Evolutionary conservation across 53 echinoderm and acorn worm species (phyloP).

Genomic region (Actinopyga echinites): DNA sequence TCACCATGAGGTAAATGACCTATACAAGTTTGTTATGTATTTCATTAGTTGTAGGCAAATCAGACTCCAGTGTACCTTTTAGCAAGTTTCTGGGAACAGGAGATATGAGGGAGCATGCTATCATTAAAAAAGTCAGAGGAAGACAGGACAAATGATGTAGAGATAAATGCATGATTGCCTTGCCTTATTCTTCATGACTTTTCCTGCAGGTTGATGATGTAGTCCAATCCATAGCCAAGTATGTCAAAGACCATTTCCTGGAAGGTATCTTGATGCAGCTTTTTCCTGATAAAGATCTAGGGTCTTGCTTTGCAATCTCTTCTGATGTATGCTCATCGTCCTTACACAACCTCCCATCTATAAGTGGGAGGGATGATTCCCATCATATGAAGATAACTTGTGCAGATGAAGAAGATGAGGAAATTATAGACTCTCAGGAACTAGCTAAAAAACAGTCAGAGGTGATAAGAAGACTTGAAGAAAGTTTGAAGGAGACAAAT

Average conservation of each 20-base stretch:
- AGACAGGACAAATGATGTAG: too few species aligned
- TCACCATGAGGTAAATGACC: too few species aligned
- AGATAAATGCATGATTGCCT: too few species aligned
- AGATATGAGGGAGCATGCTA: too few species aligned
- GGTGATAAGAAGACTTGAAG: not conserved
- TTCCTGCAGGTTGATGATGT: not conserved
- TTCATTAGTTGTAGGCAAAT: too few species aligned
- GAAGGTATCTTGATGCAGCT: constrained; percentile 3
- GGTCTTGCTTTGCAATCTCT: constrained; percentile 2
- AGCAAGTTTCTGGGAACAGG: too few species aligned
- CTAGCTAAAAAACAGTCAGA: not conserved
- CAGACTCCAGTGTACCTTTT: too few species aligned
- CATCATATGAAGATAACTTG: too few species aligned
- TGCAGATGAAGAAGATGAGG: not conserved
- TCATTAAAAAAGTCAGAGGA: too few species aligned
- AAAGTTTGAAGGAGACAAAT: not conserved
- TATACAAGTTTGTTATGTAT: too few species aligned
- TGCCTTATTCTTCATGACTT: not conserved
- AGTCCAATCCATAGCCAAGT: not conserved
- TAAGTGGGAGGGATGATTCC: too few species aligned
- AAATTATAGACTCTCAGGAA: not conserved
- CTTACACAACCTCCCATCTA: not conserved
- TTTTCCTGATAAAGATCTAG: not conserved
- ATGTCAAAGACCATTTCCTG: constrained; percentile 31
- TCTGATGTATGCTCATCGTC: not conserved